A percentile compares a stretch with the other conserved stretches of the same genome.
phyloP scores from a whole-genome alignment of 2,797 vertebrate genomes.

The Notamacropus eugenii region DNA sequence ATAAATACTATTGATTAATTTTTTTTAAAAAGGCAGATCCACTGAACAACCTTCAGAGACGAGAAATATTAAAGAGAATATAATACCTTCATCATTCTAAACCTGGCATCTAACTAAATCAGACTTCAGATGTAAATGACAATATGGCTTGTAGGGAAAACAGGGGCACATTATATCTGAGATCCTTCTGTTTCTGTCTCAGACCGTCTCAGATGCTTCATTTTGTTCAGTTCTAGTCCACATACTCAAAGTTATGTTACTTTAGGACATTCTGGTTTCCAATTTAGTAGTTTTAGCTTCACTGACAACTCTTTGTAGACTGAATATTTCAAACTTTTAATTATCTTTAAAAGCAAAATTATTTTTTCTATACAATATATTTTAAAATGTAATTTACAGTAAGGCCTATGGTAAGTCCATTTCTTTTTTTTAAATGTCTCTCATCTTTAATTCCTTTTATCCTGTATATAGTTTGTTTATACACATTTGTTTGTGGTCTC shows the following conservation, averaged over 20 bases:
- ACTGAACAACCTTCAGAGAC: conserved; percentile 15
- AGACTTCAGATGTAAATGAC: background rate
- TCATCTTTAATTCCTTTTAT: no score
- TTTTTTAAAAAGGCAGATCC: conserved; percentile 35
- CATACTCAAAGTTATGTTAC: conserved; percentile 48
- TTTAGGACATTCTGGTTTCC: conserved; percentile 41
- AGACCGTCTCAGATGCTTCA: conserved; percentile 10
- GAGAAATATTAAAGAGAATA: background rate
- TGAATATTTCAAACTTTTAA: conserved; percentile 39
- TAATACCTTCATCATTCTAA: background rate
- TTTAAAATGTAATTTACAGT: background rate
- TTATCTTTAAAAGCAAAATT: conserved; percentile 51
- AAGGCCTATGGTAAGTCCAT: background rate
- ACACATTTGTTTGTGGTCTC: no score
- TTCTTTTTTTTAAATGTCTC: no score
- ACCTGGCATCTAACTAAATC: background rate
- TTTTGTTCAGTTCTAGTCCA: conserved; percentile 52
- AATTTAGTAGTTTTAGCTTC: conserved; percentile 41
- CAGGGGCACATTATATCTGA: background rate
- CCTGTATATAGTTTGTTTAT: no score
- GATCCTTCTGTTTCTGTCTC: background rate
- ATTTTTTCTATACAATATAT: conserved; percentile 13
- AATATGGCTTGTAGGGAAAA: background rate
- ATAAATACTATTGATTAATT: background rate
- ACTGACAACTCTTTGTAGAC: conserved; percentile 41